Conservation (phyloP, 1,140 invertebrate species). For the Tetraneura akinire region DNA sequence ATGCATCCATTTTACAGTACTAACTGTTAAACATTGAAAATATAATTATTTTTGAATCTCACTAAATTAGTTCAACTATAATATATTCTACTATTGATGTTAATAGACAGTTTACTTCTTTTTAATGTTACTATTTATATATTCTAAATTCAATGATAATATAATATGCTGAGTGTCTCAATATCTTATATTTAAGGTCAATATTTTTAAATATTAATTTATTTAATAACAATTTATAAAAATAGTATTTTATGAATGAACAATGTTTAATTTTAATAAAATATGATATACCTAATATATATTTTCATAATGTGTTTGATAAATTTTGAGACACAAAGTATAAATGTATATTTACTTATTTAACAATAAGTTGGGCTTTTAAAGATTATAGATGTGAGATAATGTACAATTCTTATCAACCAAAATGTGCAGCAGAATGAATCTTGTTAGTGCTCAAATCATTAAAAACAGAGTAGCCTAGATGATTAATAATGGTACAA, state of each 20-base stretch:
- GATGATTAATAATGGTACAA: slow-evolving; percentile 47
- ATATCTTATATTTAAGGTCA: neutral
- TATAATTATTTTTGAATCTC: too few relatives aligned
- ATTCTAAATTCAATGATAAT: neutral
- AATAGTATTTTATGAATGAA: neutral
- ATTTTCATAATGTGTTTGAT: neutral
- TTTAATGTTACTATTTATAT: too few relatives aligned
- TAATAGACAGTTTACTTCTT: too few relatives aligned
- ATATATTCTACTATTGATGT: too few relatives aligned
- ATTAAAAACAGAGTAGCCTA: slow-evolving; percentile 44
- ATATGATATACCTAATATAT: neutral
- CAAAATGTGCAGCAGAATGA: slow-evolving; percentile 7
- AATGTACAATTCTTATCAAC: slow-evolving; percentile 1
- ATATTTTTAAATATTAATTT: neutral
- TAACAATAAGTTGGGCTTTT: neutral
- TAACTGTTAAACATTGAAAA: too few relatives aligned
- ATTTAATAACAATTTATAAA: too few relatives aligned
- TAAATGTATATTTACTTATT: slow-evolving; percentile 7
- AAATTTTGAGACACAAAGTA: slow-evolving; percentile 3
- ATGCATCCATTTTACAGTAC: too few relatives aligned
- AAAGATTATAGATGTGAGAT: neutral
- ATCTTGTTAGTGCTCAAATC: slow-evolving; percentile 43
- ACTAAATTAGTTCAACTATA: too few relatives aligned
- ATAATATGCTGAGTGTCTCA: slow-evolving; percentile 5
- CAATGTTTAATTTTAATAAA: neutral